Conservation (phyloP, 1,140 invertebrate genomes). For the Agrypnia vestita region DNA sequence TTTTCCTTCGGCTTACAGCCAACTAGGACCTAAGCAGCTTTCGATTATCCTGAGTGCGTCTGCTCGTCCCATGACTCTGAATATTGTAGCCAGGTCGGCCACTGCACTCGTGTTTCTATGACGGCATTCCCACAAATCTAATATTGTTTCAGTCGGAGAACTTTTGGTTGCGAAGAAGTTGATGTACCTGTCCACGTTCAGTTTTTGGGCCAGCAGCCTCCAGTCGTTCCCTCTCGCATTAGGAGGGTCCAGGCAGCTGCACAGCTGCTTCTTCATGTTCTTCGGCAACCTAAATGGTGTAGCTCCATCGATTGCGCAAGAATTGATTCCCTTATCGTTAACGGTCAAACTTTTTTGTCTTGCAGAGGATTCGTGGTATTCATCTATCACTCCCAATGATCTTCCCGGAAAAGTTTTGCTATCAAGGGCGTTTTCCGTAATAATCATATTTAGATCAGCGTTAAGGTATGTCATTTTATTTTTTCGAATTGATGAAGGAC, state of each 20-base stretch:
- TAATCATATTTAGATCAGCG: slow-evolving; percentile 54
- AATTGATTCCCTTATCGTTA: slow-evolving; percentile 68
- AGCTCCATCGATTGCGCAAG: slow-evolving; percentile 66
- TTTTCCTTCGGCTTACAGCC: slow-evolving; percentile 45
- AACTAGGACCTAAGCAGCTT: slow-evolving; percentile 65
- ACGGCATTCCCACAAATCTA: slow-evolving; percentile 96
- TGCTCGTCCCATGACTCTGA: slow-evolving; percentile 92
- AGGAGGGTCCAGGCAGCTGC: slow-evolving; percentile 91
- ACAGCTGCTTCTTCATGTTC: slow-evolving; percentile 86
- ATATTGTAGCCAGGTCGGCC: slow-evolving; percentile 87
- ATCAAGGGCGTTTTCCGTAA: slow-evolving; percentile 55
- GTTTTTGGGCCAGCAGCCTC: slow-evolving; percentile 92
- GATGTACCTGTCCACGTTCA: slow-evolving; percentile 94
- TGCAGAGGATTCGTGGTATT: slow-evolving; percentile 41
- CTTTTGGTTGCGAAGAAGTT: slow-evolving; percentile 97
- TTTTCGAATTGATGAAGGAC: slow-evolving; percentile 62
- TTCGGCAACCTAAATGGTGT: slow-evolving; percentile 68
- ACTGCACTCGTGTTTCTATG: slow-evolving; percentile 89
- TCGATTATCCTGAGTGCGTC: slow-evolving; percentile 93
- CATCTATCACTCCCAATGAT: slow-evolving; percentile 44
- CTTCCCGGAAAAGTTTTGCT: slow-evolving; percentile 53
- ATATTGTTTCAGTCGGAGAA: slow-evolving; percentile 95
- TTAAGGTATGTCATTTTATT: slow-evolving; percentile 53
- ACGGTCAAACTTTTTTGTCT: slow-evolving; percentile 63
- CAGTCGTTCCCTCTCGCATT: slow-evolving; percentile 94